These are phyloP conservation scores for Mungos mungo DNA, from an alignment of 2,113 vertebrate species.

Conservation along the genomic window DNA sequence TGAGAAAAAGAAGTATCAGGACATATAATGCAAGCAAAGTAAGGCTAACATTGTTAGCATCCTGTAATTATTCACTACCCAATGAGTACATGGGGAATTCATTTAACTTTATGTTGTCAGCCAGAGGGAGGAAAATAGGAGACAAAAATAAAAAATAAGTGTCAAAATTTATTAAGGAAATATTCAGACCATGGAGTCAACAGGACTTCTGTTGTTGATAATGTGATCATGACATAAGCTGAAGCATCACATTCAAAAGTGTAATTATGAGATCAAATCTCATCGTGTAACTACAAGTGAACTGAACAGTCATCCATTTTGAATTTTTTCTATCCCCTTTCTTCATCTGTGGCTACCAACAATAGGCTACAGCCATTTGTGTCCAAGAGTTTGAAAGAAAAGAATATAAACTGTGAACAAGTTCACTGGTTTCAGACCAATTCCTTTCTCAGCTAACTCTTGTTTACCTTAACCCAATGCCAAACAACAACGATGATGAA, in stretches of 20 bases:
- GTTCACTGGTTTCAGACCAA: neutral
- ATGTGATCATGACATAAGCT: neutral
- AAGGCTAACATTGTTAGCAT: neutral
- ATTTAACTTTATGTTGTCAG: neutral
- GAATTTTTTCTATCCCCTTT: neutral
- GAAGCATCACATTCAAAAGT: neutral
- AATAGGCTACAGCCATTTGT: neutral
- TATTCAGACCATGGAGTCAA: neutral
- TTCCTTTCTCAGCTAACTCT: neutral
- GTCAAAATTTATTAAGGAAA: neutral
- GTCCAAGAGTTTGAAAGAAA: slow-evolving; percentile 32
- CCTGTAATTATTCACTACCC: neutral
- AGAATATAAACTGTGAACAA: neutral
- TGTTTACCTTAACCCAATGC: neutral
- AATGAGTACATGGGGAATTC: neutral
- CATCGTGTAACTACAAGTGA: neutral
- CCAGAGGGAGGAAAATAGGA: neutral
- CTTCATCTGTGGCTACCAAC: neutral
- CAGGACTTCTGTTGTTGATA: neutral
- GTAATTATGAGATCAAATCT: neutral
- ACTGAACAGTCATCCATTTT: neutral
- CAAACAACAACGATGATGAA: neutral
- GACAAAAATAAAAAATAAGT: neutral
- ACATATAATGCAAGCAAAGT: neutral
- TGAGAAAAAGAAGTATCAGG: neutral